Conservation (phyloP, 2,113 vertebrate species). For the Nerophis lumbriciformis region DNA sequence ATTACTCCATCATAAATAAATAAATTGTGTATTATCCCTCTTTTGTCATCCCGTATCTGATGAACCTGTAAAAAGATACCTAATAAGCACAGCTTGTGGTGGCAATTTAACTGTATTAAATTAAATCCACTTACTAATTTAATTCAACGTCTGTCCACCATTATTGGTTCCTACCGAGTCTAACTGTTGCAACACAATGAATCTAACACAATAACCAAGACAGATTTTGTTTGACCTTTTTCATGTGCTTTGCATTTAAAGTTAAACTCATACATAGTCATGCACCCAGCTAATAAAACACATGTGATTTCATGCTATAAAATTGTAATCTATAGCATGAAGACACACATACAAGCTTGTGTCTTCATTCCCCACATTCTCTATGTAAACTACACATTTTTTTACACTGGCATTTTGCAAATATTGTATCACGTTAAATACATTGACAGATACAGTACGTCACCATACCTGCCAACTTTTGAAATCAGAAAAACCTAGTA, state of each 20-base stretch:
- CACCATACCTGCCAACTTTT: no score
- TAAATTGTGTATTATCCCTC: not conserved
- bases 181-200: not conserved
- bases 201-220: not conserved
- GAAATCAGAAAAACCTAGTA: no score
- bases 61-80: not conserved
- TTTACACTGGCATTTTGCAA: not conserved
- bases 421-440: not conserved
- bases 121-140: not conserved
- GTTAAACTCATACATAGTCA: not conserved
- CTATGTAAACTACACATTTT: not conserved
- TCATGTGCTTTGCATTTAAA: not conserved
- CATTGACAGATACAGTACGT: not conserved
- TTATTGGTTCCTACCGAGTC: not conserved
- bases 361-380: not conserved
- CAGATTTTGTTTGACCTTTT: no score
- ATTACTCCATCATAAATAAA: slow-evolving; percentile 29
- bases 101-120: not conserved
- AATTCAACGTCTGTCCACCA: not conserved
- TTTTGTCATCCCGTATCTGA: slow-evolving; percentile 5
- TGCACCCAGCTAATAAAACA: not conserved
- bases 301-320: not conserved
- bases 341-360: not conserved
- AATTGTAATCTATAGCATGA: not conserved
- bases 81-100: no score